These are phyloP conservation scores for Esox masquinongy DNA, from an alignment of 2,797 vertebrate species.

Conservation along the genomic window DNA sequence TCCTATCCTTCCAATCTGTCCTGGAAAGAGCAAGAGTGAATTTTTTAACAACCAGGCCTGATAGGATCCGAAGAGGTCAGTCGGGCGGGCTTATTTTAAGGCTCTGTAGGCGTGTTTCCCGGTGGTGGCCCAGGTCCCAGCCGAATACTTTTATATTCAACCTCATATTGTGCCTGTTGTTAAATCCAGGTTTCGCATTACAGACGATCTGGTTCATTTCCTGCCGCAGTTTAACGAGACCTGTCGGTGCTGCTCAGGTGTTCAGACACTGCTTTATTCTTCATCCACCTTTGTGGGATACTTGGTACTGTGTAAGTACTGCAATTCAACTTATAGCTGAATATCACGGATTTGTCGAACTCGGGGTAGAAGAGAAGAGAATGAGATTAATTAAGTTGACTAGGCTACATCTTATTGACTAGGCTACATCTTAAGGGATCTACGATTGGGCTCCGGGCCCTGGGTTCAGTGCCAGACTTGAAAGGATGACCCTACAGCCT, in stretches of 20 bases:
- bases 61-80: constrained; percentile 33
- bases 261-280: constrained; percentile 12
- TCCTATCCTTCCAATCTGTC: not conserved
- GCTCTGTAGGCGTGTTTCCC: constrained; percentile 15
- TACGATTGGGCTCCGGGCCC: not conserved
- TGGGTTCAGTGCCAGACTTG: not conserved
- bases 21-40: not conserved
- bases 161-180: constrained; percentile 7
- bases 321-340: constrained; percentile 21
- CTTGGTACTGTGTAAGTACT: constrained; percentile 34
- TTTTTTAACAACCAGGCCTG: constrained; percentile 30
- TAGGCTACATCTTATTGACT: not conserved
- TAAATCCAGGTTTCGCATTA: constrained; percentile 19
- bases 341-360: constrained; percentile 39
- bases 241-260: constrained; percentile 35
- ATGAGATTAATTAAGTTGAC: not conserved
- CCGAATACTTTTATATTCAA: constrained; percentile 5
- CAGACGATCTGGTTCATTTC: not conserved
- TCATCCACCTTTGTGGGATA: not conserved
- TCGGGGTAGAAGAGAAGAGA: constrained; percentile 44
- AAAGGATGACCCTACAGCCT: not conserved
- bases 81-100: constrained; percentile 30
- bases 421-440: not conserved
- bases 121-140: constrained; percentile 1
- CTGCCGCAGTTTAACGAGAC: constrained; percentile 21